Conservation (phyloP, 2,113 vertebrate genomes). For the zebrafish (Danio rerio) region DNA sequence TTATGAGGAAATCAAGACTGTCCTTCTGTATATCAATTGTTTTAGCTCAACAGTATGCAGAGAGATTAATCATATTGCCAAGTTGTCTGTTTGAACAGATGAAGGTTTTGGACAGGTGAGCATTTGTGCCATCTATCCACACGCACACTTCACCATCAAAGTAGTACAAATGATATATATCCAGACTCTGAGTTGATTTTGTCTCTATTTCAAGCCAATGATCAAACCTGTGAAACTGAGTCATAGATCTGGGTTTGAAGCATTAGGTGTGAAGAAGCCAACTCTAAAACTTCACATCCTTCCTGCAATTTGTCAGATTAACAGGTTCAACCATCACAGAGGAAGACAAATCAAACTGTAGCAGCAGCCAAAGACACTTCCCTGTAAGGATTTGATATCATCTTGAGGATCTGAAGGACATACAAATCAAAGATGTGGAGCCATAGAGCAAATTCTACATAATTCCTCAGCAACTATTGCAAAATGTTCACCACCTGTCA, state of each 20-base stretch:
- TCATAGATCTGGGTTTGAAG: slow-evolving; percentile 18
- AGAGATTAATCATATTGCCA: slow-evolving; percentile 6
- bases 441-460: slow-evolving; percentile 7
- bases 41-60: neutral
- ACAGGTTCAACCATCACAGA: slow-evolving; percentile 25
- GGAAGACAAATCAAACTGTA: slow-evolving; percentile 16
- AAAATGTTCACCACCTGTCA: neutral
- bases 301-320: slow-evolving; percentile 29
- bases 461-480: neutral
- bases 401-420: neutral
- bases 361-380: neutral
- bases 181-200: neutral
- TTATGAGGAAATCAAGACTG: slow-evolving; percentile 1
- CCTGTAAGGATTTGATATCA: neutral
- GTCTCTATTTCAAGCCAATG: neutral
- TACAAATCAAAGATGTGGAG: slow-evolving; percentile 10
- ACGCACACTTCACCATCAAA: neutral
- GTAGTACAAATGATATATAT: neutral
- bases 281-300: neutral
- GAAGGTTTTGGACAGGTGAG: neutral
- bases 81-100: slow-evolving; percentile 23
- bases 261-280: neutral
- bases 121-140: slow-evolving; percentile 15
- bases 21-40: slow-evolving; percentile 9
- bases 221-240: slow-evolving; percentile 25